Conservation (phyloP, 2,797 vertebrate genomes). For the Amniataba percoides region DNA sequence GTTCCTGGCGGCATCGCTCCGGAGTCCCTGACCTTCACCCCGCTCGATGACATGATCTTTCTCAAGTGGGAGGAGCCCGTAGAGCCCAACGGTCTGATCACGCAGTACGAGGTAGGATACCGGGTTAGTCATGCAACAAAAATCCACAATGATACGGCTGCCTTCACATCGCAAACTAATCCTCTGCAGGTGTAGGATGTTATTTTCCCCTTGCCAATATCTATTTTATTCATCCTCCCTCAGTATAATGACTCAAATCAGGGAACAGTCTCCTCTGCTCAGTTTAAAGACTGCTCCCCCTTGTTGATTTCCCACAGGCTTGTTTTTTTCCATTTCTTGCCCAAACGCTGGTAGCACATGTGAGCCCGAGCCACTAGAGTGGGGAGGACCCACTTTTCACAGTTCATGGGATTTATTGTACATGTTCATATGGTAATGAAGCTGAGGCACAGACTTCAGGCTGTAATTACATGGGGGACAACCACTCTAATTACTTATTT, state of each 20-base stretch:
- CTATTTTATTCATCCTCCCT: constrained; percentile 42
- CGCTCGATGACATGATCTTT: constrained; percentile 95
- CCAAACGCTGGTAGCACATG: constrained; percentile 25
- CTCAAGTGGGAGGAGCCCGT: constrained; percentile 96
- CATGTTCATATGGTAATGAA: constrained; percentile 76
- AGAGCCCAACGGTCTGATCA: constrained; percentile 95
- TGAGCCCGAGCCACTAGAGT: constrained; percentile 45
- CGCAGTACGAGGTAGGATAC: constrained; percentile 89
- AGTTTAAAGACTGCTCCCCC: constrained; percentile 26
- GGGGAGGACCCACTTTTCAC: constrained; percentile 63
- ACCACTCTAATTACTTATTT: constrained; percentile 81
- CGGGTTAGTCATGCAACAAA: neutral
- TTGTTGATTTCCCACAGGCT: constrained; percentile 35
- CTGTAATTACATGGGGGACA: constrained; percentile 82
- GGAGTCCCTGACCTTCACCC: constrained; percentile 93
- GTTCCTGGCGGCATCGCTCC: constrained; percentile 94
- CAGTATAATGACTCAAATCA: constrained; percentile 43
- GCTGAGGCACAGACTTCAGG: constrained; percentile 61
- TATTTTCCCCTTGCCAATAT: constrained; percentile 43
- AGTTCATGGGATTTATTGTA: constrained; percentile 67
- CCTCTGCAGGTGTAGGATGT: constrained; percentile 52
- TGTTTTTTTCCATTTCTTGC: constrained; percentile 33
- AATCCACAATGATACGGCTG: neutral
- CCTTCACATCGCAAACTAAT: constrained; percentile 34
- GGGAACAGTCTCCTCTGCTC: constrained; percentile 13